Evolutionary conservation across 2,113 vertebrate genomes (phyloP), one percentile per base, ranked within the genome.

Genomic region (Tinamus guttatus): DNA sequence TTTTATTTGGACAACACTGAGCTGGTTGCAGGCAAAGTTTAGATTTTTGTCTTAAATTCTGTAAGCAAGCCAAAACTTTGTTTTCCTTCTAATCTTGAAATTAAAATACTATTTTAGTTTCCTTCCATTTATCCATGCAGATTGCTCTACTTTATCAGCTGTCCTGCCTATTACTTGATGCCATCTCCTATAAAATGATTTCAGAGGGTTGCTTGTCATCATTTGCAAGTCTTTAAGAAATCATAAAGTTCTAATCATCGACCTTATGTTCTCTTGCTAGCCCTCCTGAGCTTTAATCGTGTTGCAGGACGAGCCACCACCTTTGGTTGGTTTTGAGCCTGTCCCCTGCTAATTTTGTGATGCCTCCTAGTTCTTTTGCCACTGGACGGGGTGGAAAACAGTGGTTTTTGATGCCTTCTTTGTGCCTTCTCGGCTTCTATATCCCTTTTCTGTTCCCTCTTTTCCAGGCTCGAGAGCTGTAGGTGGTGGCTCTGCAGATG

Each of bases 211-310:
- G 38, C 47, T 41, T 18, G 27, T 63, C 5, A 3, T 68, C 20
- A 12, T 43, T 25, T n/a, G 7, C 38, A 75, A 27, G 43, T 40
- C 36, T 49, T 12, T 21, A 43, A 43, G 41, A 64, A 81, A 64
- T 40, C 0, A 0, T 34, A 14, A 63, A 58, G 38, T 24, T 38
- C 49, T 49, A 20, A 18, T 47, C 12, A 13, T 41, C 40, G 43
- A 3, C 24, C 41, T 49, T 81, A 59, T 32, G 54, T n/a, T 38
- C 45, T 75, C 38, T 8, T 45, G 32, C 28, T 27, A 11, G 21
- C n/a, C 28, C 58, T 59, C 17, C 30, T 40, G 30, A 11, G 8
- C 49, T 25, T 71, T 75, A n/a, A 27, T 75, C 12, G 7, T 52
- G n/a, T 65, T 63, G 8, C 32, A 27, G 22, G 32, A 56, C 32